Evolutionary conservation across 2,888 invertebrate species (phyloP), one percentile per base, ranked within the genome.

Genomic region (Ichneumon xanthorius): DNA sequence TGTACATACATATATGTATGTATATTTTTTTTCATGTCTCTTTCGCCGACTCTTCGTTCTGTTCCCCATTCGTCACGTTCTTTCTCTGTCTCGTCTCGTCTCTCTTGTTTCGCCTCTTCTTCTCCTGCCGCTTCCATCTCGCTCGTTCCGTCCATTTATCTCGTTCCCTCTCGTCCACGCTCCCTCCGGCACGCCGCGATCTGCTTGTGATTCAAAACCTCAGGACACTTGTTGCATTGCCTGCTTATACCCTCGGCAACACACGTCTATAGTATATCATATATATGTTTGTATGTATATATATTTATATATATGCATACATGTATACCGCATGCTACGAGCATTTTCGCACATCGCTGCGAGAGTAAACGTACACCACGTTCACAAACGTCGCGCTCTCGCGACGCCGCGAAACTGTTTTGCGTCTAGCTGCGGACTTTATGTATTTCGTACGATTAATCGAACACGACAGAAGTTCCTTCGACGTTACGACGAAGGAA

Each of bases 141-240:
- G 80, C 80, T 75, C 86, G 77, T 71, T 22, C 71, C 88, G 88
- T 87, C 87, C 85, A 87, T 88, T 84, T 85, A 83, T 82, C 86
- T 72, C 80, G 71, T 82, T 82, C 70, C 85, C 90, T 88, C 84
- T 86, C 89, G 88, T 89, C 88, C 89, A 88, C 88, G 86, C 88
- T 84, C 89, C 89, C 82, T 72, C 77, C 55, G 63, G 65, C 77
- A 77, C 88, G 87, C 89, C 91, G 89, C 93, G 92, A 93, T 93
- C 93, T 93, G 92, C 93, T 94, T 94, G 93, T 93, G 94, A 94
- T 94, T 94, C 94, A 93, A 94, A 94, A 93, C 93, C 93, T 94
- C 93, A 92, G 93, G 93, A 93, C 93, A 94, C 94, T 94, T 94
- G 94, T 94, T 94, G 94, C 94, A 91, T 92, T 89, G 90, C 91